Percentiles rank a stretch among this genome's conserved stretches.
These are phyloP conservation scores for Hetaerina americana DNA, from an alignment of 1,140 invertebrate species.

Conservation along the genomic window DNA sequence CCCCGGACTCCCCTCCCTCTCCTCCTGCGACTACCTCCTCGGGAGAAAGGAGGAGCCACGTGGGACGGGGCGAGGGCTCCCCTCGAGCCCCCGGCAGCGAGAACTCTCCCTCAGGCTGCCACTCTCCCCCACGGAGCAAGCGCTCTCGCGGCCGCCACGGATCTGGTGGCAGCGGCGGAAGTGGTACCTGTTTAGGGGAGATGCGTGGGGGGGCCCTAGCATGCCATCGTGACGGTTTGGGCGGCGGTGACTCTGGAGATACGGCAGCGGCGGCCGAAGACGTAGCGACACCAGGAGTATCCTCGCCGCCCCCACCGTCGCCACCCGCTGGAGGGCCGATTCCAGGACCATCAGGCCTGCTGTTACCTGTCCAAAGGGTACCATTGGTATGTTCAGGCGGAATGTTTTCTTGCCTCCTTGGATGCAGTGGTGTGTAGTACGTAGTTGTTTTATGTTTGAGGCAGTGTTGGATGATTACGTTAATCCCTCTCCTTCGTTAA, in stretches of 20 bases:
- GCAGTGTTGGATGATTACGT: too few relatives aligned
- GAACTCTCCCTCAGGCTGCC: background rate
- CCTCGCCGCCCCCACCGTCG: constrained; percentile 10
- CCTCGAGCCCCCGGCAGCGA: too few relatives aligned
- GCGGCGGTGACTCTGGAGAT: background rate
- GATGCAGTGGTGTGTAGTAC: too few relatives aligned
- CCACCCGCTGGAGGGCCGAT: constrained; percentile 51
- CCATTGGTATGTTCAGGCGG: constrained; percentile 51
- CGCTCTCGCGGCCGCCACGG: constrained; percentile 13
- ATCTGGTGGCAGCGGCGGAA: background rate
- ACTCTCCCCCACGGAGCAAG: constrained; percentile 9
- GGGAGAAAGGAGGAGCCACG: background rate
- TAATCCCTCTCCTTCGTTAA: too few relatives aligned
- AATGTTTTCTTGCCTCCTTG: background rate
- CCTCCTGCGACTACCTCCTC: background rate
- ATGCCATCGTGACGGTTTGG: background rate
- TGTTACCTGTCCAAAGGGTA: constrained; percentile 64
- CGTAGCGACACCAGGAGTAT: constrained; percentile 9
- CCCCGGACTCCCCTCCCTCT: background rate
- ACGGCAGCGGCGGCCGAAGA: constrained; percentile 10
- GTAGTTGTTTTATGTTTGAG: too few relatives aligned
- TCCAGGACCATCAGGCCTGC: constrained; percentile 59
- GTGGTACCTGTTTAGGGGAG: background rate
- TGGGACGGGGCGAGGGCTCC: background rate
- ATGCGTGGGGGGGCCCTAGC: background rate